Evolutionary conservation across 2,888 invertebrate species (phyloP).

Genomic region (Drosophila mettleri): DNA sequence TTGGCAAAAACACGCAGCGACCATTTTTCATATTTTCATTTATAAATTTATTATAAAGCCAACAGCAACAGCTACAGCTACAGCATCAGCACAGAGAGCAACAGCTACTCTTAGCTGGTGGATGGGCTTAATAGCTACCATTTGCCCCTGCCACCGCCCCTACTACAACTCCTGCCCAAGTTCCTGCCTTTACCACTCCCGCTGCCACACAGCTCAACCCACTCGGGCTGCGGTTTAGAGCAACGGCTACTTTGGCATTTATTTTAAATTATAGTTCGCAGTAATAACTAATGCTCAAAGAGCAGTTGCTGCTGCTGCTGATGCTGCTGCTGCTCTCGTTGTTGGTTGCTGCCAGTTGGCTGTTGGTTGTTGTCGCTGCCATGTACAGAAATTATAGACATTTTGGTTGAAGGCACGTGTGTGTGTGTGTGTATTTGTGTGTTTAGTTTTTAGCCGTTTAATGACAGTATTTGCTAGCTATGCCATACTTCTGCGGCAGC

Average conservation of each 20-base stretch:
- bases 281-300: slow-evolving; percentile 76
- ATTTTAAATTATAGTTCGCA: slow-evolving; percentile 77
- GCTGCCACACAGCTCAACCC: slow-evolving; percentile 30
- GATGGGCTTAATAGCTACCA: slow-evolving; percentile 71
- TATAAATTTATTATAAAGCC: slow-evolving; percentile 81
- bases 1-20: slow-evolving; percentile 79
- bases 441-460: slow-evolving; percentile 58
- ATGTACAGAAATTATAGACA: slow-evolving; percentile 70
- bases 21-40: slow-evolving; percentile 81
- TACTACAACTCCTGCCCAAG: background rate
- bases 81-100: slow-evolving; percentile 19
- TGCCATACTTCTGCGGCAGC: slow-evolving; percentile 48
- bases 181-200: background rate
- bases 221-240: slow-evolving; percentile 67
- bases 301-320: slow-evolving; percentile 30
- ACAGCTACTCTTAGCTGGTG: slow-evolving; percentile 32
- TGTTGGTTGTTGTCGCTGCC: slow-evolving; percentile 49
- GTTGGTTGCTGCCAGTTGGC: slow-evolving; percentile 16
- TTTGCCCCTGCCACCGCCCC: slow-evolving; percentile 4
- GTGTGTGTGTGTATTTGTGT: slow-evolving; percentile 54
- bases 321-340: slow-evolving; percentile 7
- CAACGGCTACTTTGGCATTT: slow-evolving; percentile 77
- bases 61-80: slow-evolving; percentile 42
- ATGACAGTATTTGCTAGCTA: slow-evolving; percentile 50
- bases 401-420: slow-evolving; percentile 48